These are phyloP conservation scores for Drosophila simulans DNA, from an alignment of 1,140 invertebrate species.

Conservation along the genomic window DNA sequence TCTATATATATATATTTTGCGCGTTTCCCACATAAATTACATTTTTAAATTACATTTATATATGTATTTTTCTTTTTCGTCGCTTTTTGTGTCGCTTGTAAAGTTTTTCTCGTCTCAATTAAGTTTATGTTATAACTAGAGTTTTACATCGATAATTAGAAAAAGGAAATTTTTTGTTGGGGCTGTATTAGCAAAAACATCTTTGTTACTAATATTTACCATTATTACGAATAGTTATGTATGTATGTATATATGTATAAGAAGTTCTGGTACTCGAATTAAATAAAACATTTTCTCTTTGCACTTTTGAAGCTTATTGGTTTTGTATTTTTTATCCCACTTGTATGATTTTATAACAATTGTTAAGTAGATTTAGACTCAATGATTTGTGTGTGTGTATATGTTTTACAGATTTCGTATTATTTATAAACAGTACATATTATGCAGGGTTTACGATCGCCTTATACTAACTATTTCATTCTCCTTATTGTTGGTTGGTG, in stretches of 20 bases:
- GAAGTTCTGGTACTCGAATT: slow-evolving; percentile 71
- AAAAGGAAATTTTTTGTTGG: slow-evolving; percentile 65
- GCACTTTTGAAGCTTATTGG: slow-evolving; percentile 69
- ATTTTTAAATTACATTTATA: slow-evolving; percentile 68
- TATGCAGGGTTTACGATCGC: slow-evolving; percentile 40
- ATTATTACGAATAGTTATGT: slow-evolving; percentile 41
- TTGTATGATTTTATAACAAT: slow-evolving; percentile 47
- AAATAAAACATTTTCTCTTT: slow-evolving; percentile 60
- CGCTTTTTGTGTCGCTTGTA: slow-evolving; percentile 43
- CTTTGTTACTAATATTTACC: slow-evolving; percentile 55
- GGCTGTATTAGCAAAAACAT: slow-evolving; percentile 66
- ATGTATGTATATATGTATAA: slow-evolving; percentile 47
- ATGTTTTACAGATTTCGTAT: slow-evolving; percentile 38
- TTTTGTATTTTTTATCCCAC: slow-evolving; percentile 35
- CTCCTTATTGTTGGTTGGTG: slow-evolving; percentile 46
- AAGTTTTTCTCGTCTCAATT: slow-evolving; percentile 50
- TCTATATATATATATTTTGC: slow-evolving; percentile 44
- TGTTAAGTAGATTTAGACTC: slow-evolving; percentile 66
- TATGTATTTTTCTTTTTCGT: slow-evolving; percentile 30
- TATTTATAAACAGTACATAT: slow-evolving; percentile 54
- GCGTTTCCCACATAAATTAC: slow-evolving; percentile 56
- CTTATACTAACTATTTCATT: slow-evolving; percentile 33
- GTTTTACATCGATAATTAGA: slow-evolving; percentile 77
- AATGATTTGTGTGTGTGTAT: slow-evolving; percentile 36
- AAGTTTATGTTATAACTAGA: slow-evolving; percentile 73